Conservation (phyloP, 2,113 vertebrate genomes). For the Acinonyx jubatus region DNA sequence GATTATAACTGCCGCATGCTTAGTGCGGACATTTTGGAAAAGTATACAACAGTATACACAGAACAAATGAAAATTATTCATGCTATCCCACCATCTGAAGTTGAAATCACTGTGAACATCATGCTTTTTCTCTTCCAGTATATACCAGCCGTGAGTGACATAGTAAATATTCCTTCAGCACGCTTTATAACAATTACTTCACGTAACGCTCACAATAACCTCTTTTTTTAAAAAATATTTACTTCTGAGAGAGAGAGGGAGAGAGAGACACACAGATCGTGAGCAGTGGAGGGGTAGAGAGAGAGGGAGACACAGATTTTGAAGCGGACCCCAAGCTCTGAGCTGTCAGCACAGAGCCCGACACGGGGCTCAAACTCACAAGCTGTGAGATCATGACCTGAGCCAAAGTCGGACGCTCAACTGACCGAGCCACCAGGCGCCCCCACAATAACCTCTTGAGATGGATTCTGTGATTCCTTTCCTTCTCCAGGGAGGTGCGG, state of each 20-base stretch:
- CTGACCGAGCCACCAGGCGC: too few species aligned
- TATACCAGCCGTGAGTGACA: fast-evolving
- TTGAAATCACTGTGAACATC: not conserved
- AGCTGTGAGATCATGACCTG: too few species aligned
- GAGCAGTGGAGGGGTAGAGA: too few species aligned
- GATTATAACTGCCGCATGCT: not conserved
- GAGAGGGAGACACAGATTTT: too few species aligned
- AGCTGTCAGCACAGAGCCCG: too few species aligned
- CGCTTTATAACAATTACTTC: not conserved
- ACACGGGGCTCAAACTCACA: too few species aligned
- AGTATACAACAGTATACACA: not conserved
- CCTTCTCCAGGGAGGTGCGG: not conserved
- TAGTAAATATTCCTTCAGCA: not conserved
- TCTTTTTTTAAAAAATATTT: too few species aligned
- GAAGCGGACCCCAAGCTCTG: too few species aligned
- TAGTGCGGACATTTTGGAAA: not conserved
- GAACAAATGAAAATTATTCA: not conserved
- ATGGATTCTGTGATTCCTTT: too few species aligned
- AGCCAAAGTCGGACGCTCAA: too few species aligned
- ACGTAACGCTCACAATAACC: not conserved
- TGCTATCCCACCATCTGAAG: not conserved
- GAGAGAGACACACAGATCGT: too few species aligned
- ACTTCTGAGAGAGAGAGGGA: too few species aligned
- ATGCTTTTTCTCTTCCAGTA: not conserved
- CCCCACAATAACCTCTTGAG: not conserved